Percentiles rank a stretch among this genome's conserved stretches.
phyloP scores from a whole-genome alignment of 2,113 vertebrate genomes.

The Megaleporinus macrocephalus region DNA sequence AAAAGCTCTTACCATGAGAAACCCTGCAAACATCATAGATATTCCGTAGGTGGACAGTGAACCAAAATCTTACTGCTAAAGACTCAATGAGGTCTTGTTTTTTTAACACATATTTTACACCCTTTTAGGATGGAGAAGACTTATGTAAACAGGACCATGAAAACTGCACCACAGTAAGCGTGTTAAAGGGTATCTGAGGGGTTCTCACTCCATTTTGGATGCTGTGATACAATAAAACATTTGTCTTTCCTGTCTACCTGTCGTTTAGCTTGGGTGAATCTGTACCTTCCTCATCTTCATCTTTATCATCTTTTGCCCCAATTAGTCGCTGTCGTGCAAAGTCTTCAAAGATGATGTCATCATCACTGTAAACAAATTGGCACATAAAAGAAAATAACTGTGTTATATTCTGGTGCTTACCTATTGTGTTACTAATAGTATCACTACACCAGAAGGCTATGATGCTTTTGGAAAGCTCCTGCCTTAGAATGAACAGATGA shows the following conservation, averaged over 20 bases:
- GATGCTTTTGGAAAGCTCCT: not conserved
- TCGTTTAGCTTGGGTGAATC: conserved; percentile 84
- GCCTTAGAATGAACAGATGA: too few species aligned
- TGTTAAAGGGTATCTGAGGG: conserved; percentile 64
- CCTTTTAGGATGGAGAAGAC: conserved; percentile 64
- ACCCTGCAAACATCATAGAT: conserved; percentile 29
- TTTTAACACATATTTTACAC: conserved; percentile 43
- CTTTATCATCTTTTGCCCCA: conserved; percentile 87
- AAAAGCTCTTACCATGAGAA: conserved; percentile 28
- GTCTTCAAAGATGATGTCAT: conserved; percentile 96
- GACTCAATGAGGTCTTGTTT: conserved; percentile 37
- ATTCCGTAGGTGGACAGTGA: conserved; percentile 31
- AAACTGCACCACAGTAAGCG: conserved; percentile 67
- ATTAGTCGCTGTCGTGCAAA: conserved; percentile 93
- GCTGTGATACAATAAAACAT: conserved; percentile 47
- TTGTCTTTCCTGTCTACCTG: conserved; percentile 75
- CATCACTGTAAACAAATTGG: conserved; percentile 78
- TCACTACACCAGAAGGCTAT: not conserved
- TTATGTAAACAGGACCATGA: conserved; percentile 69
- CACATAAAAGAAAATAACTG: conserved; percentile 12
- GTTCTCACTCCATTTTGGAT: conserved; percentile 45
- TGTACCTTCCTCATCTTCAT: conserved; percentile 86
- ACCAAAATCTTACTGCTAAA: conserved; percentile 48
- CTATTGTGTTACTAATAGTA: not conserved
- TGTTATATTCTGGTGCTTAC: not conserved